phyloP scores from a whole-genome alignment of 2,888 invertebrate genomes.

The Acrobasis suavella region DNA sequence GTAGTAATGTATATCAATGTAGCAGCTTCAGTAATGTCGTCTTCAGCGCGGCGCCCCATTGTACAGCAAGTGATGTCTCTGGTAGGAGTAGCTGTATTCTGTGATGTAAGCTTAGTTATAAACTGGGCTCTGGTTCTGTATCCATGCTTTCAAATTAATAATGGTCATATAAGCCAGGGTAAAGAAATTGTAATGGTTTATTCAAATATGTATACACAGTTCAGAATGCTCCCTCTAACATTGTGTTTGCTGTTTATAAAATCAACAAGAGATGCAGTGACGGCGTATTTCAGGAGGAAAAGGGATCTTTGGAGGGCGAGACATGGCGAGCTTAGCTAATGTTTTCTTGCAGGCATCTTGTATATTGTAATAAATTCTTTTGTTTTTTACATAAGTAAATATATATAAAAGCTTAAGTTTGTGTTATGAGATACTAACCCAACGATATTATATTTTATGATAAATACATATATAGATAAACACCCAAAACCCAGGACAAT shows the following conservation, averaged over 20 bases:
- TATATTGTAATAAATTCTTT: too few species aligned
- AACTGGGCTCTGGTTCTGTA: neutral
- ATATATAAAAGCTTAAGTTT: too few species aligned
- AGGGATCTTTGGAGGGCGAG: neutral
- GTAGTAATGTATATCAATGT: slow-evolving; percentile 4
- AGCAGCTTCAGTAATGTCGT: neutral
- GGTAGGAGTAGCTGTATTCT: slow-evolving; percentile 1
- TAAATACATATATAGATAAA: too few species aligned
- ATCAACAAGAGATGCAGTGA: neutral
- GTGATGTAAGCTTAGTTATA: slow-evolving; percentile 5
- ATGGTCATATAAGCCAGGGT: too few species aligned
- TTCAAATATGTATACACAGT: neutral
- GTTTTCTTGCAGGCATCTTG: too few species aligned
- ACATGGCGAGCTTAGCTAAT: too few species aligned
- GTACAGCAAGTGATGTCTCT: neutral
- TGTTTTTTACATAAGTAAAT: too few species aligned
- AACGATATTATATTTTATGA: too few species aligned
- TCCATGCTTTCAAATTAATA: too few species aligned
- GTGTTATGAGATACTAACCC: too few species aligned
- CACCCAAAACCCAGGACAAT: too few species aligned
- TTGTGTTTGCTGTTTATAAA: neutral
- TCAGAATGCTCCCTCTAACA: neutral
- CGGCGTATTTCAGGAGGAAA: neutral
- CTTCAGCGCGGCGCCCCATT: neutral
- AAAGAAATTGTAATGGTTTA: too few species aligned